Evolutionary conservation across 2,797 vertebrate genomes (phyloP), one percentile per base, ranked within the genome.

Genomic region (Melanotaenia nigrans): DNA sequence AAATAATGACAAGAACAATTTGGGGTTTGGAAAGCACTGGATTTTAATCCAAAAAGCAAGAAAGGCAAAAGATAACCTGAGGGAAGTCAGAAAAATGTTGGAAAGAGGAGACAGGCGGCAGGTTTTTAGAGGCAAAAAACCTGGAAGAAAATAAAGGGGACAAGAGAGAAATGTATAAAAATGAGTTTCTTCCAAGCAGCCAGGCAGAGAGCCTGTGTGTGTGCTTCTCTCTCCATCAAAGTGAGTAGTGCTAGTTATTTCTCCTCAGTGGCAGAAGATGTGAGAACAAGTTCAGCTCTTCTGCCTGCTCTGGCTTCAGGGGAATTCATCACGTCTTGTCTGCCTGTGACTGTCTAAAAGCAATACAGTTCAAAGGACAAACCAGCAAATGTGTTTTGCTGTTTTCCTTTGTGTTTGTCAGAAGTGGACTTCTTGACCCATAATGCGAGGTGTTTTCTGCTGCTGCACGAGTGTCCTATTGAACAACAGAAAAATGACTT

Each of bases 161-260:
- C 33, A 58, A 59, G 45, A 66, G 38, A 79, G 67, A 84, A 54
- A 82, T 63, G 36, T 65, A 59, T 2, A 75, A 72, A 84, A 82
- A 83, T 61, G 24, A 85, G 75, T 85, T 76, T 71, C 11, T 89
- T 75, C 72, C 67, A 67, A 81, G 81, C 73, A 80, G 60, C 55
- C 53, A 73, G 81, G 38, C 71, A 73, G 57, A 61, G 30, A 68
- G 36, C 56, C 55, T 2, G 45, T 47, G 45, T 47, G 45, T 62
- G 51, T 76, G 22, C 68, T 59, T 45, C 30, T 66, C 49, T 62
- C 63, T 75, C 81, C 90, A 84, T 91, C 90, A 91, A 92, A 91
- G 90, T 81, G 82, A 90, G 82, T 42, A 64, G 28, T 86, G 90
- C 90, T 91, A 91, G 89, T 92, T 92, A 92, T 90, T 89, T 90